Percentiles rank a stretch among this genome's conserved stretches.
These are phyloP conservation scores for Dorcus parallelipipedus DNA, from an alignment of 2,888 invertebrate genomes.

Conservation along the genomic window DNA sequence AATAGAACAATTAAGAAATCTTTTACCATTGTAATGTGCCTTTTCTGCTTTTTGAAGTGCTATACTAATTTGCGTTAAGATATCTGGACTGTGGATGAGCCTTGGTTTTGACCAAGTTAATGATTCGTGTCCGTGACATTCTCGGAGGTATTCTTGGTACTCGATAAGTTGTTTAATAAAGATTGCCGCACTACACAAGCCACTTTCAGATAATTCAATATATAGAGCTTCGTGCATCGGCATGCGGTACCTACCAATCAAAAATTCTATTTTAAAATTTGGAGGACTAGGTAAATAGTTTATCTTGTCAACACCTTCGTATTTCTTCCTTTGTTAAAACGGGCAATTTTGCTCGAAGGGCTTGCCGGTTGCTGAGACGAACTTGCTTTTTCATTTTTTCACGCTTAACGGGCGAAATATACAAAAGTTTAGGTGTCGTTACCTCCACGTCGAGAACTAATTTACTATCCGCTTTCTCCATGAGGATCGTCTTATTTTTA, in stretches of 20 bases:
- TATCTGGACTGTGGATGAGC: conserved; percentile 34
- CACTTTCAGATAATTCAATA: conserved; percentile 54
- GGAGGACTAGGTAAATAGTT: neutral
- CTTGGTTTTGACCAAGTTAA: conserved; percentile 44
- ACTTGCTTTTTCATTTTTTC: conserved; percentile 26
- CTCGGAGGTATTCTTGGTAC: conserved; percentile 53
- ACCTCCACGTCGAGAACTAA: too few relatives aligned
- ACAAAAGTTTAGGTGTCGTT: neutral
- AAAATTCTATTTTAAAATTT: neutral
- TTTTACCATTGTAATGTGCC: conserved; percentile 32
- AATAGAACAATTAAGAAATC: neutral
- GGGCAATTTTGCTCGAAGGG: conserved; percentile 42
- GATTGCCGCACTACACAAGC: conserved; percentile 50
- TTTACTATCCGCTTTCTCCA: too few relatives aligned
- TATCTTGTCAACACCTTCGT: conserved; percentile 34
- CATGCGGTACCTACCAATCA: conserved; percentile 48
- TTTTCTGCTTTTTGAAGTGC: conserved; percentile 34
- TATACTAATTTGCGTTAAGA: conserved; percentile 36
- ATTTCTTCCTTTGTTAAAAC: conserved; percentile 40
- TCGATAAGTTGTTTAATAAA: conserved; percentile 56
- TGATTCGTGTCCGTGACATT: conserved; percentile 54
- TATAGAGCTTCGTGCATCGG: conserved; percentile 56
- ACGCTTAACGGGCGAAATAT: conserved; percentile 23
- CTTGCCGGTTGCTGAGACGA: conserved; percentile 30
- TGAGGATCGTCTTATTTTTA: too few relatives aligned